Base-by-base conservation (phyloP, 1,140 invertebrate genomes). In the Leucophenga varia region DNA sequence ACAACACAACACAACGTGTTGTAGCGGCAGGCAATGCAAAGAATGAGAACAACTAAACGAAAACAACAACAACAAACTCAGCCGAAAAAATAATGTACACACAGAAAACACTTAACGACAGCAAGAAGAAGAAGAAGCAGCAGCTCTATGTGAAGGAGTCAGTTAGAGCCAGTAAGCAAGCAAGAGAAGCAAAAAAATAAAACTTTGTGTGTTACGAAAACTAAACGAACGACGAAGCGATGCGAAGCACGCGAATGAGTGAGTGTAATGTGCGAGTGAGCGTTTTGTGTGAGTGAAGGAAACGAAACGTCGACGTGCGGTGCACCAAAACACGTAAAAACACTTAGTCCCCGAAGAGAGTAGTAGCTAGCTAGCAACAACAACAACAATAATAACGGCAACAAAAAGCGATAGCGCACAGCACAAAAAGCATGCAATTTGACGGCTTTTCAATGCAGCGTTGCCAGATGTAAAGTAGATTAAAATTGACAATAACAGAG, bases 321-420 rank as follows among this genome's bases (percentile, higher is more conserved):
- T 70, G 61, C 65, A 71, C 56, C 65, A 61, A n/a, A 60, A 71
- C 67, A 70, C 67, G 67, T 67, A 70, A 70, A 70, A 70, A 67
- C 67, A 70, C 67, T 70, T 70, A 70, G 65, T 58, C 47, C 44
- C 46, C 51, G 41, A 46, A 38, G 55, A 48, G 45, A 53, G 51
- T 52, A 37, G 13, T 30, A 20, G 14, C 39, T 6, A 30, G 30
- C 20, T 22, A 28, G 28, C 38, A 28, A 41, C 17, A n/a, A 20
- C 39, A 30, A 41, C 25, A 30, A 41, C n/a, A 41, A 28, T 41
- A 41, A 41, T 13, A 41, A 41, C 39, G 25, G 12, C 6, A 28
- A 12, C 12, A 28, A 12, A 28, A 12, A 41, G n/a, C n/a, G n/a
- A n/a, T n/a, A n/a, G n/a, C n/a, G n/a, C n/a, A n/a, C n/a, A n/a